Percentiles rank a stretch among this genome's conserved stretches.
Evolutionary conservation across 2,113 vertebrate genomes (phyloP).

Genomic region (Paraplagusia blochii): DNA sequence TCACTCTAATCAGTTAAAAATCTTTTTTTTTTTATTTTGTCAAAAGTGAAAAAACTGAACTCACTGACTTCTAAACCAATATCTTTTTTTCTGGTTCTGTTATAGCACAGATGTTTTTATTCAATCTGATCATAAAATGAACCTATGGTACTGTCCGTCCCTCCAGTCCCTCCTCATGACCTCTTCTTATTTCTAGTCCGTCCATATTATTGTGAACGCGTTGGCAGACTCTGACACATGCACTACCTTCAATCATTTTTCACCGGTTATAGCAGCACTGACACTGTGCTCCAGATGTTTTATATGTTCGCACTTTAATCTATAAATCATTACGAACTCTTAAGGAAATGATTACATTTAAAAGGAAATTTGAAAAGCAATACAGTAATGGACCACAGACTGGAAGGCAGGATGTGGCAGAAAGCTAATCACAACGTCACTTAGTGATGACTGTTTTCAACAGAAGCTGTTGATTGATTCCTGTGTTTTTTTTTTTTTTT

Average conservation of each 20-base stretch:
- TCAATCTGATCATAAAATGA: too few relatives aligned
- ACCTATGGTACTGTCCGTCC: neutral
- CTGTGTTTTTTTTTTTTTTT: slow-evolving; percentile 22
- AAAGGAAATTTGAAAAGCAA: too few relatives aligned
- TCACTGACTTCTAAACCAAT: too few relatives aligned
- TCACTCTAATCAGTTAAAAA: too few relatives aligned
- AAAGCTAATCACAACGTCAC: slow-evolving; percentile 22
- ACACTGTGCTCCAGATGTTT: slow-evolving; percentile 39
- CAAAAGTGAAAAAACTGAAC: too few relatives aligned
- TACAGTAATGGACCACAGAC: too few relatives aligned
- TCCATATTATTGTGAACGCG: slow-evolving; percentile 14
- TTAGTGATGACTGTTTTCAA: slow-evolving; percentile 16
- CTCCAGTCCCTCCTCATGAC: slow-evolving; percentile 5
- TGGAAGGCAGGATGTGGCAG: slow-evolving; percentile 13
- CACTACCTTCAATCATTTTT: slow-evolving; percentile 15
- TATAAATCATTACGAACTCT: slow-evolving; percentile 10
- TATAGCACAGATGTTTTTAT: too few relatives aligned
- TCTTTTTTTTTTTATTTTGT: too few relatives aligned
- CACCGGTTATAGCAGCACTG: slow-evolving; percentile 16
- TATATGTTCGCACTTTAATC: slow-evolving; percentile 16
- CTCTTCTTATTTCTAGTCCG: neutral
- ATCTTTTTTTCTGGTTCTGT: too few relatives aligned
- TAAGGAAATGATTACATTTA: neutral
- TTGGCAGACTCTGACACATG: slow-evolving; percentile 10
- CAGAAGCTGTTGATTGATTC: slow-evolving; percentile 27